Evolutionary conservation across 2,797 vertebrate species (phyloP).

Genomic region (Malurus leucopterus): DNA sequence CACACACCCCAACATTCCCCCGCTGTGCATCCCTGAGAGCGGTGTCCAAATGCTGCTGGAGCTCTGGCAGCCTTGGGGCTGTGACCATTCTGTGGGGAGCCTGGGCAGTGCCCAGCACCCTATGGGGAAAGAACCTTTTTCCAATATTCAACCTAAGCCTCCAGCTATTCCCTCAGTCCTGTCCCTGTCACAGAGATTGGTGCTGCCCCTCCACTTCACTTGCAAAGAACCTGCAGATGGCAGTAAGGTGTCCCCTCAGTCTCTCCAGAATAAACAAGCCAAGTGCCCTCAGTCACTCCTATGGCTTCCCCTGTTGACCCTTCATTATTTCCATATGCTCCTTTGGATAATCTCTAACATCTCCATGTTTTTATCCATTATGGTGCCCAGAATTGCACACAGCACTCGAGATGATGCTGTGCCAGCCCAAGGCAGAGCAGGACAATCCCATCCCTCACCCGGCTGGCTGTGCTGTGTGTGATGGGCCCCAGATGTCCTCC

Average conservation of each 20-base stretch:
- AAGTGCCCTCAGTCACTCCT: neutral
- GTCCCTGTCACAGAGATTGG: neutral
- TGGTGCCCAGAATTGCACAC: neutral
- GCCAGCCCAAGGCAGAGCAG: neutral
- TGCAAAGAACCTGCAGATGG: neutral
- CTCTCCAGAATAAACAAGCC: neutral
- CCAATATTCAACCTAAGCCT: neutral
- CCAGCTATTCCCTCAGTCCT: neutral
- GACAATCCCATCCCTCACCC: neutral
- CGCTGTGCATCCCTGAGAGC: neutral
- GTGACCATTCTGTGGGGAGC: neutral
- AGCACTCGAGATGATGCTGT: neutral
- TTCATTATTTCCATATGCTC: neutral
- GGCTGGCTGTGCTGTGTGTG: neutral
- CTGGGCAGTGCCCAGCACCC: neutral
- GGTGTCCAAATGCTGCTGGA: fast-evolving
- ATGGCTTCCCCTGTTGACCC: neutral
- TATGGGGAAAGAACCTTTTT: neutral
- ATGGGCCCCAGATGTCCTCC: neutral
- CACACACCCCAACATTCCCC: neutral
- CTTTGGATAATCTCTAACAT: neutral
- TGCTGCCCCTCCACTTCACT: neutral
- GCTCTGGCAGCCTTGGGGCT: neutral
- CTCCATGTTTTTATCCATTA: neutral
- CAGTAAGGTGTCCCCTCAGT: neutral